Percentiles rank a stretch among this genome's conserved stretches.
Evolutionary conservation across 2,113 vertebrate genomes (phyloP).

Genomic region (Pipa parva): DNA sequence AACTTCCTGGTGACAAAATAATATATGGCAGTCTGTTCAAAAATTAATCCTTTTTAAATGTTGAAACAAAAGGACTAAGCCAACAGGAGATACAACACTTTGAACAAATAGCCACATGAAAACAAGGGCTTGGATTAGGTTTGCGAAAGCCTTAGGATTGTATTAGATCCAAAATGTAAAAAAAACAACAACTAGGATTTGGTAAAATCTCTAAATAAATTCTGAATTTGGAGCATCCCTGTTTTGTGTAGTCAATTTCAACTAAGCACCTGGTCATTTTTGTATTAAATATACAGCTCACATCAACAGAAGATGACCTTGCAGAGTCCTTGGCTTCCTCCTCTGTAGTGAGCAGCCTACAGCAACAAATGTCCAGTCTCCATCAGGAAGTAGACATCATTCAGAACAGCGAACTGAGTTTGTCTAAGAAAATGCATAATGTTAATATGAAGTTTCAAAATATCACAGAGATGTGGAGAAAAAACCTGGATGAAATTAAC

Average conservation of each 20-base stretch:
- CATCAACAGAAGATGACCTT: constrained; percentile 72
- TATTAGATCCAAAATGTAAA: too few species aligned
- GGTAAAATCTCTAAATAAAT: too few species aligned
- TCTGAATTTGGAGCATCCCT: too few species aligned
- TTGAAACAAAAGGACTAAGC: too few species aligned
- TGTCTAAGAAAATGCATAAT: constrained; percentile 64
- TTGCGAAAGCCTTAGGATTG: too few species aligned
- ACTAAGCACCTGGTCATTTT: constrained; percentile 62
- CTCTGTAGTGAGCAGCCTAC: constrained; percentile 67
- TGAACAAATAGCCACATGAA: too few species aligned
- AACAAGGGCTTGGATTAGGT: too few species aligned
- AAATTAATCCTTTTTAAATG: too few species aligned
- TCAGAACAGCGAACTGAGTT: constrained; percentile 64
- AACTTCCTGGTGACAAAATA: too few species aligned
- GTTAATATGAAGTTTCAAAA: constrained; percentile 74
- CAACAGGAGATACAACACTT: too few species aligned
- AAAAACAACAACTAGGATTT: too few species aligned
- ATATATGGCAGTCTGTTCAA: too few species aligned
- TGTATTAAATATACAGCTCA: constrained; percentile 92
- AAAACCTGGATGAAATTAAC: constrained; percentile 62
- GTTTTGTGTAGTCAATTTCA: constrained; percentile 49
- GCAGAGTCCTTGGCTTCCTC: constrained; percentile 63
- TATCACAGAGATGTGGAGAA: constrained; percentile 73
- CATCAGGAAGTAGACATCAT: constrained; percentile 59
- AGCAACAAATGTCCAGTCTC: constrained; percentile 71